Conservation (phyloP, 2,113 vertebrate genomes). For the Petrocephalus microphthalmus region DNA sequence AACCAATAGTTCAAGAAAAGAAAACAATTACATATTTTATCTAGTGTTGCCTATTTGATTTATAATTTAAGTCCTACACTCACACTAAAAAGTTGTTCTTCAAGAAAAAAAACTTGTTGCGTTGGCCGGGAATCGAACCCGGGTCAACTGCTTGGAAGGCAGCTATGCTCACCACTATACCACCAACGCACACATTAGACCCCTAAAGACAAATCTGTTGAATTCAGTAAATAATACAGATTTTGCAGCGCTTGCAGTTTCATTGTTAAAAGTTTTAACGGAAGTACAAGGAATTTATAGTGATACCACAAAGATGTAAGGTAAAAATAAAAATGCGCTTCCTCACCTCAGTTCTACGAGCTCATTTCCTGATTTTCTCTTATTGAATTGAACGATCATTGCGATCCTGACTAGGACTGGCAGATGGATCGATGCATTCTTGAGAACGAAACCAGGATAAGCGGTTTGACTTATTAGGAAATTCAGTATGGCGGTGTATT, state of each 20-base stretch:
- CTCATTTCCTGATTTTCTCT: not conserved
- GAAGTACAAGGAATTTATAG: not conserved
- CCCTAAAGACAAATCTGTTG: not conserved
- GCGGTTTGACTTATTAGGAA: too few relatives aligned
- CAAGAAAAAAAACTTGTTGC: not conserved
- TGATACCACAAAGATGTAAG: not conserved
- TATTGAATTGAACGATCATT: not conserved
- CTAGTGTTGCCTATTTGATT: not conserved
- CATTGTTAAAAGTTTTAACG: not conserved
- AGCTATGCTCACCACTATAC: constrained; percentile 42
- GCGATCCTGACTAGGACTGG: not conserved
- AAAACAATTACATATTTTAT: not conserved
- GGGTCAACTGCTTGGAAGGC: constrained; percentile 43
- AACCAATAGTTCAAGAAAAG: not conserved
- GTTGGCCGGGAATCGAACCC: constrained; percentile 44
- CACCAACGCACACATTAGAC: constrained; percentile 22
- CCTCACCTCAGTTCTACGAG: not conserved
- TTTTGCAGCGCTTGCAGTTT: not conserved
- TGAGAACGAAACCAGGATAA: too few relatives aligned
- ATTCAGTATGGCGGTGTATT: too few relatives aligned
- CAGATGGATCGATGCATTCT: not conserved
- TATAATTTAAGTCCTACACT: not conserved
- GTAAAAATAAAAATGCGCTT: not conserved
- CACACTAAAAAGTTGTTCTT: not conserved
- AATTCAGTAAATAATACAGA: not conserved